These are phyloP conservation scores for Daktulosphaira vitifoliae DNA, from an alignment of 1,140 invertebrate genomes.

Conservation along the genomic window DNA sequence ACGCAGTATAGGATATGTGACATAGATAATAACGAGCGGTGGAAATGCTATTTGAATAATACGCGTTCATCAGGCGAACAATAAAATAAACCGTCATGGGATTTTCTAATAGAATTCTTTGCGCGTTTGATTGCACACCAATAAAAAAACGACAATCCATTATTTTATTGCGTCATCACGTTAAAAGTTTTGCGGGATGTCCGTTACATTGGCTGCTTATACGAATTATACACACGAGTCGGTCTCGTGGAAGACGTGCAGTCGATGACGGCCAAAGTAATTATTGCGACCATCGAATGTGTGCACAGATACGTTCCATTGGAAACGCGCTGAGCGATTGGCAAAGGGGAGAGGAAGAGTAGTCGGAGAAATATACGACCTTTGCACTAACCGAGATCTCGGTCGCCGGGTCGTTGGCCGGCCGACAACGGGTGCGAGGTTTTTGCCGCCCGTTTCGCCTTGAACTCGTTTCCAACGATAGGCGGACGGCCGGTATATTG, in stretches of 20 bases:
- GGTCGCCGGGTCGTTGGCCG: constrained; percentile 32
- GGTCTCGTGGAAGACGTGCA: background rate
- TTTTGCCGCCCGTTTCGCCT: constrained; percentile 32
- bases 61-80: too few species aligned
- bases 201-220: background rate
- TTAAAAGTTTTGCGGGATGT: background rate
- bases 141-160: too few species aligned
- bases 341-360: too few species aligned
- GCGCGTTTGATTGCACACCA: too few species aligned
- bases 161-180: too few species aligned
- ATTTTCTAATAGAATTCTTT: too few species aligned
- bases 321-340: too few species aligned
- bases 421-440: constrained; percentile 33
- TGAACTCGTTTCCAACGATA: constrained; percentile 32
- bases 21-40: too few species aligned
- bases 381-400: constrained; percentile 31
- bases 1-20: too few species aligned
- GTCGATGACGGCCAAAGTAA: constrained; percentile 20
- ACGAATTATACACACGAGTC: constrained; percentile 1
- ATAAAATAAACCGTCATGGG: too few species aligned
- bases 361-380: constrained; percentile 23
- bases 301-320: too few species aligned
- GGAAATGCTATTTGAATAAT: too few species aligned
- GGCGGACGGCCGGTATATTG: constrained; percentile 17
- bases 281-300: constrained; percentile 4